These are phyloP conservation scores for Clangula hyemalis DNA, from an alignment of 2,797 vertebrate species.

Conservation along the genomic window DNA sequence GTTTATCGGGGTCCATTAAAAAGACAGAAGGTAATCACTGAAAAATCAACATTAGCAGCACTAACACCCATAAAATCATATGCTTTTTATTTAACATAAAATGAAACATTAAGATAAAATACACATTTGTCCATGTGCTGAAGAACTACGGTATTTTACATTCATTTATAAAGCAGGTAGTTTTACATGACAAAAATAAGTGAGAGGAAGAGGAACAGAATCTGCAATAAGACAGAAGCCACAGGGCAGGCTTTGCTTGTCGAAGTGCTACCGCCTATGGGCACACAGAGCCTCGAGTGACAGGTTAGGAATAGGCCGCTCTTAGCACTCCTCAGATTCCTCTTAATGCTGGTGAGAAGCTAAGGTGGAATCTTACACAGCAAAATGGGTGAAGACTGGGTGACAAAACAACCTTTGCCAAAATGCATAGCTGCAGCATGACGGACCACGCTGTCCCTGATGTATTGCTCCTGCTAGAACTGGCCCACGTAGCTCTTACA, in stretches of 20 bases:
- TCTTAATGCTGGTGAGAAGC: conserved; percentile 14
- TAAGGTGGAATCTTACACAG: neutral
- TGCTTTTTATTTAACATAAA: conserved; percentile 57
- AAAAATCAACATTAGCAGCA: neutral
- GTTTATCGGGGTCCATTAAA: neutral
- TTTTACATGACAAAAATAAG: conserved; percentile 66
- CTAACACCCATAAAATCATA: neutral
- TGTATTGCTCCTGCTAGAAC: neutral
- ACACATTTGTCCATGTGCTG: conserved; percentile 83
- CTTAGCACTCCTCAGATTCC: neutral
- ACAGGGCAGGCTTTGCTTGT: conserved; percentile 27
- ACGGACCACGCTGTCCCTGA: accelerated
- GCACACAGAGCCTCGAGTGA: neutral
- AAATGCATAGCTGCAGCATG: neutral
- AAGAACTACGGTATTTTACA: conserved; percentile 85
- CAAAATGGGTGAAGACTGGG: neutral
- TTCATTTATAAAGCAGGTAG: conserved; percentile 82
- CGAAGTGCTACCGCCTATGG: conserved; percentile 3
- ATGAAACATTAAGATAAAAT: conserved; percentile 79
- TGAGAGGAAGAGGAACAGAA: conserved; percentile 49
- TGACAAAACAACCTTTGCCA: neutral
- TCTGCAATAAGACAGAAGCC: neutral
- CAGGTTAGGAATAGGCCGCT: neutral
- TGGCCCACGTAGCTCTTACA: neutral
- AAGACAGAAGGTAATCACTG: neutral